Percentiles rank a stretch among this genome's conserved stretches.
These are phyloP conservation scores for Ibycter americanus DNA, from an alignment of 2,797 vertebrate species.

Conservation along the genomic window DNA sequence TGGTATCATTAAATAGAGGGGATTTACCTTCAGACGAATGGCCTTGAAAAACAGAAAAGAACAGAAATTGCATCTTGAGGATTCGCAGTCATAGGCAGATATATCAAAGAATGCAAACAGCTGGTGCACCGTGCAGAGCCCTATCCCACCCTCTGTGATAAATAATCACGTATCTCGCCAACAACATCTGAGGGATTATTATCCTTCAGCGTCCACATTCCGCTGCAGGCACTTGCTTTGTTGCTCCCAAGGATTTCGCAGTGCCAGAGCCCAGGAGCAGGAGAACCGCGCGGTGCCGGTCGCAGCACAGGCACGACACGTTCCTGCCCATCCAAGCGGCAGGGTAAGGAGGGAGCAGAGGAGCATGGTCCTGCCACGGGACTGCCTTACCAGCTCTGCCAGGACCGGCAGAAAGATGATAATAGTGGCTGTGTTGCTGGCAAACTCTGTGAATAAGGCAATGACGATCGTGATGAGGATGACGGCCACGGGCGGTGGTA, in stretches of 20 bases:
- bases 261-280: not conserved
- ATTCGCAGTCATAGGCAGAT: not conserved
- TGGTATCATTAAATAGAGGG: constrained; percentile 96
- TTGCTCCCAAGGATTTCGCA: not conserved
- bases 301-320: not conserved
- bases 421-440: constrained; percentile 96
- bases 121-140: not conserved
- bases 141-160: not conserved
- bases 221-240: not conserved
- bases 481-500: constrained; percentile 86
- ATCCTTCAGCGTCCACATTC: fast-evolving
- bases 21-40: constrained; percentile 86
- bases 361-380: not conserved
- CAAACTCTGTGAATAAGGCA: constrained; percentile 94
- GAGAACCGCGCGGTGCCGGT: not conserved
- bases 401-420: constrained; percentile 95
- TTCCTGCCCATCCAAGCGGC: not conserved
- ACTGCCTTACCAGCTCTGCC: constrained; percentile 88
- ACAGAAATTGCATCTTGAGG: not conserved
- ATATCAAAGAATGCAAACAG: not conserved
- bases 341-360: not conserved
- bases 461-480: constrained; percentile 89
- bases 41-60: constrained; percentile 80
- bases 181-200: not conserved
- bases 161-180: not conserved